Conservation (phyloP, 2,888 invertebrate species). For the Torymus aiolomorphi region DNA sequence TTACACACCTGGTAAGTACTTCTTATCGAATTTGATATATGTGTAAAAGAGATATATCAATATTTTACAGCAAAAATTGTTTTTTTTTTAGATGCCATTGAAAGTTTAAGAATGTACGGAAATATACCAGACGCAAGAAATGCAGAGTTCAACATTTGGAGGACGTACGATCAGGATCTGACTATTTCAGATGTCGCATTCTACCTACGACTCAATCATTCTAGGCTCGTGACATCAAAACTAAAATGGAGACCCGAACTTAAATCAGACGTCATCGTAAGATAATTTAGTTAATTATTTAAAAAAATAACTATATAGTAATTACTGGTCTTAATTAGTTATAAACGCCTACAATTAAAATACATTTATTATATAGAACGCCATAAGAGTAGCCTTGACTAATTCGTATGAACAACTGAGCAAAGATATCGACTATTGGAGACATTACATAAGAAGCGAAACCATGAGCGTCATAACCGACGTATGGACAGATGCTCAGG, state of each 20-base stretch:
- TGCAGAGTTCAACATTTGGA: conserved; percentile 86
- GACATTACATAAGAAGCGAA: conserved; percentile 83
- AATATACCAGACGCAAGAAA: conserved; percentile 87
- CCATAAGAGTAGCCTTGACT: conserved; percentile 74
- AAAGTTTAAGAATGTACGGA: conserved; percentile 85
- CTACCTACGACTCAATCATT: conserved; percentile 89
- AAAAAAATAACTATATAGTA: too few relatives aligned
- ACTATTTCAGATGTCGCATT: conserved; percentile 86
- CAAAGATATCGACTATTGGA: conserved; percentile 79
- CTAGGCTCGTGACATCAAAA: conserved; percentile 87
- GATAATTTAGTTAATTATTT: conserved; percentile 22
- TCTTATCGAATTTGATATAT: too few relatives aligned
- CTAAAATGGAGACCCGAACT: conserved; percentile 88
- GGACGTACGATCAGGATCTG: conserved; percentile 86
- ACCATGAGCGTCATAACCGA: conserved; percentile 81
- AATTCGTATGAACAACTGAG: conserved; percentile 77
- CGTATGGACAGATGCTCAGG: conserved; percentile 87
- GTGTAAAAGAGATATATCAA: too few relatives aligned
- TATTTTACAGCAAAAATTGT: too few relatives aligned
- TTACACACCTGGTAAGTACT: conserved; percentile 79
- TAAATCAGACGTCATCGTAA: conserved; percentile 79
- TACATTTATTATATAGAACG: conserved; percentile 69
- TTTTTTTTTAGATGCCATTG: conserved; percentile 78
- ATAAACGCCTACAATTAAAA: background rate
- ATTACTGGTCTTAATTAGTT: too few relatives aligned